phyloP scores from a whole-genome alignment of 1,140 invertebrate species.

The Littorina saxatilis region DNA sequence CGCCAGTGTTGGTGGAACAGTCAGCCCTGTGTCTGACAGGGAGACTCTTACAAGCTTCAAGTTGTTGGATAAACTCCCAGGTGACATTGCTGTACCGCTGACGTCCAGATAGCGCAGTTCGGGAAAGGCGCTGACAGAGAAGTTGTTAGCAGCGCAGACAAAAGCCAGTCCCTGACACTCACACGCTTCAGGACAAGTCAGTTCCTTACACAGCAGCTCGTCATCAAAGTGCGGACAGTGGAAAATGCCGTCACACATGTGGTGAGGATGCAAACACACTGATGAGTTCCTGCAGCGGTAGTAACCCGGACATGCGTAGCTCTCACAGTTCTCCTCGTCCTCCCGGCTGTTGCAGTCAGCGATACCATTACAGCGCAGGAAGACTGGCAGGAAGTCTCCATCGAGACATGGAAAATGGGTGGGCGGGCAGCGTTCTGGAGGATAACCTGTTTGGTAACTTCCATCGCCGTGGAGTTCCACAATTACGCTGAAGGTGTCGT shows the following conservation, averaged over 20 bases:
- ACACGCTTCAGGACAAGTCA: conserved; percentile 17
- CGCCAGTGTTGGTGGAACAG: neutral
- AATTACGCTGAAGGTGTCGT: neutral
- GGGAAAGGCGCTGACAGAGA: neutral
- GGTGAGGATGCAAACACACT: conserved; percentile 6
- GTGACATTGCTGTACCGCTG: neutral
- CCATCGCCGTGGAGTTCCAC: neutral
- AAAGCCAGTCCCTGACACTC: conserved; percentile 33
- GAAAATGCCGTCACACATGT: conserved; percentile 14
- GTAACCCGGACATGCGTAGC: conserved; percentile 8
- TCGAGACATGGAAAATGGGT: conserved; percentile 33
- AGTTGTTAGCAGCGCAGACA: conserved; percentile 8
- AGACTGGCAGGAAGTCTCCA: conserved; percentile 18
- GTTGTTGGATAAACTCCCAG: neutral
- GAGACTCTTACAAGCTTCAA: conserved; percentile 14
- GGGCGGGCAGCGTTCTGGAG: no score
- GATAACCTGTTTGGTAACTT: neutral
- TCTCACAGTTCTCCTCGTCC: conserved; percentile 14
- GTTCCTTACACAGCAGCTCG: neutral
- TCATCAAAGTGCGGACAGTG: conserved; percentile 12
- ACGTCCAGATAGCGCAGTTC: conserved; percentile 31
- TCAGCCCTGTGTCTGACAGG: conserved; percentile 9
- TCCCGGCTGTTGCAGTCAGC: conserved; percentile 34
- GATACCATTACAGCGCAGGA: conserved; percentile 42
- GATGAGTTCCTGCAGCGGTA: neutral